Evolutionary conservation across 1,140 invertebrate genomes (phyloP), one percentile per base, ranked within the genome.

Genomic region (Solenopsis fugax): DNA sequence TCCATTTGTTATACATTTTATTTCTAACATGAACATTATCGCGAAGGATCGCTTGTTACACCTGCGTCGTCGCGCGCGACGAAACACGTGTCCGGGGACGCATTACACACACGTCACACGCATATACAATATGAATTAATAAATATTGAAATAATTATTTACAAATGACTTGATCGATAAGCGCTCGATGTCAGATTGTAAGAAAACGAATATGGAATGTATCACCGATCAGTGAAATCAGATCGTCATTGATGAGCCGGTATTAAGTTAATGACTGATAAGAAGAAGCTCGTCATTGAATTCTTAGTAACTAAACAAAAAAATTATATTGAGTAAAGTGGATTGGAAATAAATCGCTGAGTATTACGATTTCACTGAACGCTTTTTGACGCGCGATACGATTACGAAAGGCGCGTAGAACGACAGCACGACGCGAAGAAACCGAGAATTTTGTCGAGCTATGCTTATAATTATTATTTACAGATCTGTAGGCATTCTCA

Each of bases 121-220:
- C 34, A 60, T 76, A 34, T 34, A n/a, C 18, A 13, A 64, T 13
- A 78, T 13, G 41, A 45, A 18, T 71, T 71, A 58, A 71, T 81
- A 81, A 71, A 81, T 81, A 81, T 58, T 54, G n/a, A 6, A 81
- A 69, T 58, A 24, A 13, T 81, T 81, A 81, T 71, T 81, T 81
- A 81, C 52, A 81, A 56, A 58, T 21, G 50, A 71, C 18, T 71
- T 45, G 24, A 29, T 81, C 50, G 78, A 81, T 29, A 45, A 81
- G 18, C 10, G 16, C 18, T 45, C 54, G 12, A 24, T 69, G 13
- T 48, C 58, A 34, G 21, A 45, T 58, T 1, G 54, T 41, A 60
- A 62, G 18, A 48, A 62, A 45, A 77, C 2, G 18, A 29, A 78
- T 41, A 37, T 34, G 62, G 50, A 41, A 13, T 45, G 24, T 45